A percentile compares a stretch with the other conserved stretches of the same genome.
Evolutionary conservation across 2,113 vertebrate genomes (phyloP).

Genomic region (Lagopus muta): DNA sequence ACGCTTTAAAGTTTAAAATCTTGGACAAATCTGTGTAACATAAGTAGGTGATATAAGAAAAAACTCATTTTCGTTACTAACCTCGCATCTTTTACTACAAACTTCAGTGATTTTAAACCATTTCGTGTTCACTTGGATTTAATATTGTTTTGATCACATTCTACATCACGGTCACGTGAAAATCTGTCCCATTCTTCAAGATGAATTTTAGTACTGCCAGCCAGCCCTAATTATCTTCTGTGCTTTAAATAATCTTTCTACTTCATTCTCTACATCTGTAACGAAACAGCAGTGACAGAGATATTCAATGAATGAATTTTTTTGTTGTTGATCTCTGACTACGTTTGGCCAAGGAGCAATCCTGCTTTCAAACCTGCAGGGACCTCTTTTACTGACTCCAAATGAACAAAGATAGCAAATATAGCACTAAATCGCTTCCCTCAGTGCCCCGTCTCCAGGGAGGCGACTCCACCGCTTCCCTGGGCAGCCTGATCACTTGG

Average conservation of each 20-base stretch:
- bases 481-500: not conserved
- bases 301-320: conserved; percentile 1
- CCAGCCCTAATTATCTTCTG: conserved; percentile 36
- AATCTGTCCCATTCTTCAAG: conserved; percentile 31
- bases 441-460: not conserved
- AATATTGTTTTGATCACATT: conserved; percentile 29
- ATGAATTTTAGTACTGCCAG: conserved; percentile 40
- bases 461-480: no score
- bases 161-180: conserved; percentile 21
- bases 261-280: conserved; percentile 10
- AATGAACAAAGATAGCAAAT: not conserved
- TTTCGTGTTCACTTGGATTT: not conserved
- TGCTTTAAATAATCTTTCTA: conserved; percentile 40
- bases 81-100: not conserved
- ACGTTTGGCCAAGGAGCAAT: not conserved
- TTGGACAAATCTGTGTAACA: no score
- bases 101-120: no score
- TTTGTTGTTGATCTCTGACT: not conserved
- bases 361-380: not conserved
- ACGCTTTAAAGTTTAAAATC: no score
- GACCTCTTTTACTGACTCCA: not conserved
- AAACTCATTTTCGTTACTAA: not conserved
- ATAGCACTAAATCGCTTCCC: not conserved
- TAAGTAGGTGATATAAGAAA: not conserved
- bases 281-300: conserved; percentile 6